These are phyloP conservation scores for Eutolmus rufibarbis DNA, from an alignment of 2,888 invertebrate species.

Conservation along the genomic window DNA sequence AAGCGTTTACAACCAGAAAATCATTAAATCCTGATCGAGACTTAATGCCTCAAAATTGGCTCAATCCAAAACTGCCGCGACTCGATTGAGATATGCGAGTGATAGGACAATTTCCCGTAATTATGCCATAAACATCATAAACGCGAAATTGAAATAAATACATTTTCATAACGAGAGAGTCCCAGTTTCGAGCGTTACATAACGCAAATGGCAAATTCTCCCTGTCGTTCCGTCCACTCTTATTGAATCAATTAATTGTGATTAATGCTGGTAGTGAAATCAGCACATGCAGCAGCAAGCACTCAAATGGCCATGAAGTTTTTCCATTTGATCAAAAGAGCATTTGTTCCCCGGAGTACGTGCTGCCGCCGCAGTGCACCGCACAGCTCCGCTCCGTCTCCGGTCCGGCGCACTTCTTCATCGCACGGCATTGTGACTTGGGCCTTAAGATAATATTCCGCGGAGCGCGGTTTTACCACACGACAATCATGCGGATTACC, in stretches of 20 bases:
- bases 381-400: background rate
- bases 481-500: slow-evolving; percentile 32
- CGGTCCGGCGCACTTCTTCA: slow-evolving; percentile 5
- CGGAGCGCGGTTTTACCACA: slow-evolving; percentile 20
- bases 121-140: slow-evolving; percentile 18
- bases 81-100: background rate
- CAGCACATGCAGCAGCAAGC: slow-evolving; percentile 28
- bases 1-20: background rate
- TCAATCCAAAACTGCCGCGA: background rate
- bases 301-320: slow-evolving; percentile 30
- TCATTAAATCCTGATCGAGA: background rate
- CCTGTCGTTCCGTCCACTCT: slow-evolving; percentile 2
- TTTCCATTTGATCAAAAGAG: slow-evolving; percentile 22
- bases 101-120: slow-evolving; percentile 11
- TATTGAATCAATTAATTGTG: slow-evolving; percentile 38
- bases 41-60: background rate
- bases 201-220: background rate
- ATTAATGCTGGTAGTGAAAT: slow-evolving; percentile 36
- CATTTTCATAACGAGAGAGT: slow-evolving; percentile 29
- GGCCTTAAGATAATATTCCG: slow-evolving; percentile 19
- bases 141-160: slow-evolving; percentile 28
- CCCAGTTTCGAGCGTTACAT: slow-evolving; percentile 32
- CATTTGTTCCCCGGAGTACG: slow-evolving; percentile 25
- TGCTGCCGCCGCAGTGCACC: background rate
- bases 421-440: background rate